phyloP scores from a whole-genome alignment of 2,113 vertebrate species.

The Trogon melanurus region DNA sequence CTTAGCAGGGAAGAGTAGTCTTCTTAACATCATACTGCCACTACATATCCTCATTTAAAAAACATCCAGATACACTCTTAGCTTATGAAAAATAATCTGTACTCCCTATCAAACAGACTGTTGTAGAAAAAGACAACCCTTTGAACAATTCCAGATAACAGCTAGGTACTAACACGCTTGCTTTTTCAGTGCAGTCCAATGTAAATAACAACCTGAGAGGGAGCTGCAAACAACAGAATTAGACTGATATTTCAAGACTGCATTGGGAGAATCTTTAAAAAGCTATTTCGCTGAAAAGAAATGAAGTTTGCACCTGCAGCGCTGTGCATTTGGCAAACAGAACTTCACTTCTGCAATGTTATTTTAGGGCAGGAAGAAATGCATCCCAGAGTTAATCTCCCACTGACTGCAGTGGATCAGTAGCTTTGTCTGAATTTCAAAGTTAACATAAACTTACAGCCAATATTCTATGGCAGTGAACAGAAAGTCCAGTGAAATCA shows the following conservation, averaged over 20 bases:
- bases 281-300: neutral
- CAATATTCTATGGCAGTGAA: neutral
- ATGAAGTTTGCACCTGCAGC: constrained; percentile 17
- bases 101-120: neutral
- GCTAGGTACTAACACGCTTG: neutral
- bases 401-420: constrained; percentile 15
- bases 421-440: constrained; percentile 51
- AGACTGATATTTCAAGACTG: neutral
- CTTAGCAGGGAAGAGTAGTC: neutral
- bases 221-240: neutral
- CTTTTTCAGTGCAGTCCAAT: neutral
- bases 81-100: neutral
- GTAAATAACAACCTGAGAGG: neutral
- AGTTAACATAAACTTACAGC: constrained; percentile 42
- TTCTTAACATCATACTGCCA: neutral
- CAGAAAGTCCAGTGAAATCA: constrained; percentile 55
- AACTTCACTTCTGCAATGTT: constrained; percentile 18
- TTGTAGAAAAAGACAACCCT: neutral
- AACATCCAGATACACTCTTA: neutral
- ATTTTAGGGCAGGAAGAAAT: constrained; percentile 46
- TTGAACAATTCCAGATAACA: neutral
- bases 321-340: constrained; percentile 10
- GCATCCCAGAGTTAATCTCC: constrained; percentile 8
- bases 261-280: neutral
- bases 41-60: neutral